Conservation (phyloP, 1,140 invertebrate genomes). For the Pseudachorutes palmiensis region DNA sequence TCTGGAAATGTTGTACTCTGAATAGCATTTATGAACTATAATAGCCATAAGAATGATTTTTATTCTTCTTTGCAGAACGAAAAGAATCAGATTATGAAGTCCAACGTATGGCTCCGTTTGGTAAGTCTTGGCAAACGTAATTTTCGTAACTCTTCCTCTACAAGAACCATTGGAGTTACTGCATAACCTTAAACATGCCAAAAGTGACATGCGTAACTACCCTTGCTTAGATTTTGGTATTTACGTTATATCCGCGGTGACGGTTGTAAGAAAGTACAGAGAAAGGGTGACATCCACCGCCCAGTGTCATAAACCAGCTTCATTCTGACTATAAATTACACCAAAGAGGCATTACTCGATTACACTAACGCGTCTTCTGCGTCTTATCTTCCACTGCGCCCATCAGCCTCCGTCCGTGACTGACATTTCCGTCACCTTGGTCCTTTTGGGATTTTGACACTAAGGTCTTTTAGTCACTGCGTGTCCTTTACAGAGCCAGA, state of each 20-base stretch:
- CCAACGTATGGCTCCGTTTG: slow-evolving; percentile 93
- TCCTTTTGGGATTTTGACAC: too few relatives aligned
- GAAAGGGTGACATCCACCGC: neutral
- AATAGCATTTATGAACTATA: too few relatives aligned
- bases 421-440: neutral
- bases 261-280: neutral
- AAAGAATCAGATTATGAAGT: slow-evolving; percentile 99
- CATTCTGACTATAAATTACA: neutral
- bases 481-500: neutral
- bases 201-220: neutral
- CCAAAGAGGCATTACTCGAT: neutral
- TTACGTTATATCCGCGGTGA: neutral
- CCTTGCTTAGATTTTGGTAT: neutral
- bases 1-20: too few relatives aligned
- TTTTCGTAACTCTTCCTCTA: neutral
- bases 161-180: neutral
- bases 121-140: slow-evolving; percentile 47
- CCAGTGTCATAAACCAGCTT: neutral
- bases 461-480: too few relatives aligned
- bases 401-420: neutral
- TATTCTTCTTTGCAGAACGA: slow-evolving; percentile 72
- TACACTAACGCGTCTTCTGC: neutral
- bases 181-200: neutral
- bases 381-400: neutral
- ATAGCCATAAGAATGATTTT: slow-evolving; percentile 15